phyloP scores from a whole-genome alignment of 2,888 invertebrate species.

The Fragum fragum region DNA sequence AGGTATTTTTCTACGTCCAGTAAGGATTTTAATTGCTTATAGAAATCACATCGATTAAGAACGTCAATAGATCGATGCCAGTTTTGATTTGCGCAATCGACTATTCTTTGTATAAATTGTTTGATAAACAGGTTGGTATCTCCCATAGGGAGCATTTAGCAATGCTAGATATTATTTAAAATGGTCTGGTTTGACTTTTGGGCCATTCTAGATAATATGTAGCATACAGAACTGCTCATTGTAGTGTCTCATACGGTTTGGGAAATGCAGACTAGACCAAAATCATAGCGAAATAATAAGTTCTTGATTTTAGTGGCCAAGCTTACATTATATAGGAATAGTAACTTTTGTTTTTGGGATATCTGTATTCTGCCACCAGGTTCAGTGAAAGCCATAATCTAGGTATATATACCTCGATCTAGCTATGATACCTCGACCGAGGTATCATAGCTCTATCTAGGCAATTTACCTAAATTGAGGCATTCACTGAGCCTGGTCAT shows the following conservation, averaged over 20 bases:
- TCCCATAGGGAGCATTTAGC: no score
- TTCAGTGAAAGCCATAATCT: no score
- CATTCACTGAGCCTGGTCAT: no score
- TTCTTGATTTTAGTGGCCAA: conserved; percentile 32
- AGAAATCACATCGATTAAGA: conserved; percentile 9
- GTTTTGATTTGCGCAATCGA: conserved; percentile 28
- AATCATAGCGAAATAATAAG: conserved; percentile 27
- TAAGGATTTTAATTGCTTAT: conserved; percentile 14
- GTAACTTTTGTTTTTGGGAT: conserved; percentile 20
- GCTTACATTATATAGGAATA: conserved; percentile 3
- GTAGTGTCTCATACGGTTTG: no score
- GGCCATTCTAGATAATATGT: no score
- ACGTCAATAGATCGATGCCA: conserved; percentile 16
- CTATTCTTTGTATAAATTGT: conserved; percentile 27
- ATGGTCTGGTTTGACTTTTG: no score
- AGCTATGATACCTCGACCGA: no score
- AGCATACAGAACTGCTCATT: no score
- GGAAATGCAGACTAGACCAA: conserved; percentile 30
- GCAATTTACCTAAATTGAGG: no score
- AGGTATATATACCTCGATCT: no score
- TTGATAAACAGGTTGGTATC: conserved; percentile 17
- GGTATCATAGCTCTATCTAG: no score
- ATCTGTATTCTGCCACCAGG: neutral
- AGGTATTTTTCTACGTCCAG: conserved; percentile 18
- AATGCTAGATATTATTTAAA: no score